Evolutionary conservation across 37 sponge, comb jelly and placozoan genomes (phyloP).

Genomic region (Crambe crambe): DNA sequence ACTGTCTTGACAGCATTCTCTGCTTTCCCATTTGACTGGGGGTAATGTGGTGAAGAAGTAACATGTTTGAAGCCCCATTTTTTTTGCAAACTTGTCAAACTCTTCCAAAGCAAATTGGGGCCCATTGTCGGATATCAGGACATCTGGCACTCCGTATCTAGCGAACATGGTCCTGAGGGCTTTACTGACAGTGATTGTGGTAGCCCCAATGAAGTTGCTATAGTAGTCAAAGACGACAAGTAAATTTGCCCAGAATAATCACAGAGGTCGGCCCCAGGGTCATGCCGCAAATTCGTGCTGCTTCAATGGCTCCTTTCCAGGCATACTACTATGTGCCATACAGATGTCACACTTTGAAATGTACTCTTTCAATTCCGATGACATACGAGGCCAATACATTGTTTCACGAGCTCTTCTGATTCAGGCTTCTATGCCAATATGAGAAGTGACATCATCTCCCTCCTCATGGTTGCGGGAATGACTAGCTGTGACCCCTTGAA

Average conservation of each 20-base stretch:
- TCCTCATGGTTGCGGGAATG: constrained; percentile 10
- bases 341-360: constrained; percentile 42
- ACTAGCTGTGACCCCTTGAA: constrained; percentile 41
- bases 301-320: constrained; percentile 13
- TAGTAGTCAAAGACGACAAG: constrained; percentile 44
- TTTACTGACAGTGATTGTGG: constrained; percentile 20
- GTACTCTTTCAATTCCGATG: constrained; percentile 29
- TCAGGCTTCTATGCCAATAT: constrained; percentile 38
- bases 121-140: constrained; percentile 44
- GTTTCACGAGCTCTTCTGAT: constrained; percentile 18
- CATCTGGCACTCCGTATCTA: constrained; percentile 48
- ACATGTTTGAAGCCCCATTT: constrained; percentile 37
- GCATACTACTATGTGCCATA: neutral
- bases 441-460: constrained; percentile 19
- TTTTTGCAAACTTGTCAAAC: constrained; percentile 29
- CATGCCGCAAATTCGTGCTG: constrained; percentile 32
- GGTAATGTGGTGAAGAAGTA: constrained; percentile 37
- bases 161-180: constrained; percentile 34
- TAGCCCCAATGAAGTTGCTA: constrained; percentile 45
- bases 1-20: constrained; percentile 57
- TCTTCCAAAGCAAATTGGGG: constrained; percentile 35
- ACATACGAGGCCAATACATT: constrained; percentile 55
- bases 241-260: constrained; percentile 29
- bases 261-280: constrained; percentile 57
- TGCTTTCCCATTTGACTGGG: constrained; percentile 57